These are phyloP conservation scores for Pachyuromys duprasi DNA, from an alignment of 2,797 vertebrate species.

Conservation along the genomic window DNA sequence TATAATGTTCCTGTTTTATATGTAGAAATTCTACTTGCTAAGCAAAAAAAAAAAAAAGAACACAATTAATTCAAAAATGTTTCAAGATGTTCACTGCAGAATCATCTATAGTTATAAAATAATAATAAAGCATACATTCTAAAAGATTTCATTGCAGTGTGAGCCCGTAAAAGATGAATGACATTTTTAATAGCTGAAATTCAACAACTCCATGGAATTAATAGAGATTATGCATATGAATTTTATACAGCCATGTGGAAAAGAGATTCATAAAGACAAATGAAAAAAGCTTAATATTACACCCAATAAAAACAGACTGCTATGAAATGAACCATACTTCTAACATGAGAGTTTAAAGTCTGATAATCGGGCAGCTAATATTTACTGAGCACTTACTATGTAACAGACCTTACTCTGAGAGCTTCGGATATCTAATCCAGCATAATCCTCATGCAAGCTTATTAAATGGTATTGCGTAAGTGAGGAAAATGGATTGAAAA, in stretches of 20 bases:
- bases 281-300: constrained; percentile 11
- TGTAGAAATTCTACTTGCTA: constrained; percentile 33
- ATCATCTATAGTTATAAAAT: constrained; percentile 31
- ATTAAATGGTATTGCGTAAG: not conserved
- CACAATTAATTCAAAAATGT: not conserved
- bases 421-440: constrained; percentile 23
- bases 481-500: constrained; percentile 14
- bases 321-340: not conserved
- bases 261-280: not conserved
- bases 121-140: not conserved
- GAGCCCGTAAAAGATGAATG: not conserved
- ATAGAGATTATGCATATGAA: not conserved
- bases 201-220: not conserved
- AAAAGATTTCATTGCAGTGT: not conserved
- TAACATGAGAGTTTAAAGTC: constrained; percentile 21
- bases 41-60: constrained; percentile 25
- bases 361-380: not conserved
- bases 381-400: constrained; percentile 11
- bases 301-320: not conserved
- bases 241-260: not conserved
- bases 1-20: constrained; percentile 26
- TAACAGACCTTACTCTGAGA: not conserved
- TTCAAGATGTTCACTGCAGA: not conserved
- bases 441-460: constrained; percentile 12
- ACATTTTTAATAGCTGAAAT: not conserved